Percentiles rank a stretch among this genome's conserved stretches.
phyloP scores from a whole-genome alignment of 2,888 invertebrate species.

The Orthonevra nobilis region DNA sequence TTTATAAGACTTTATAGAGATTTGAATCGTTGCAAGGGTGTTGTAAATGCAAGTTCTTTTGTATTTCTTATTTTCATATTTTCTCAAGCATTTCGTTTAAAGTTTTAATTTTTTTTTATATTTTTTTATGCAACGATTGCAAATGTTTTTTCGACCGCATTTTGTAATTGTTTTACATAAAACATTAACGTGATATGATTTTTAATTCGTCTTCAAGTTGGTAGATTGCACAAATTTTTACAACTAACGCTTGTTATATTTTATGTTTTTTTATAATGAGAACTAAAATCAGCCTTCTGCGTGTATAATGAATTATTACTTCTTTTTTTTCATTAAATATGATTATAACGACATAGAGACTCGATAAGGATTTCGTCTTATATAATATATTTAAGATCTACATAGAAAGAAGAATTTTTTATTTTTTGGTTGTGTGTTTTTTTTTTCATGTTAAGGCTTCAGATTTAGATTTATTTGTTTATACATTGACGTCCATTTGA shows the following conservation, averaged over 20 bases:
- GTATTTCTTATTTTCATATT: slow-evolving; percentile 3
- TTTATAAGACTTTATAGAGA: slow-evolving; percentile 38
- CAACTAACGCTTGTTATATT: slow-evolving; percentile 44
- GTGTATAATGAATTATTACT: slow-evolving; percentile 57
- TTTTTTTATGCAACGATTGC: no score
- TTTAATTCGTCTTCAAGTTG: slow-evolving; percentile 39
- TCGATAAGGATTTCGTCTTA: slow-evolving; percentile 62
- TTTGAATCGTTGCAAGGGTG: slow-evolving; percentile 44
- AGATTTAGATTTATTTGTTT: slow-evolving; percentile 33
- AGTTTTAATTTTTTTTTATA: slow-evolving; percentile 16
- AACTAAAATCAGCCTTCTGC: slow-evolving; percentile 70
- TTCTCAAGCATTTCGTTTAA: slow-evolving; percentile 14
- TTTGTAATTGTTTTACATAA: slow-evolving; percentile 43
- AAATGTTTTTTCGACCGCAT: no score
- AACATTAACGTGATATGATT: slow-evolving; percentile 65
- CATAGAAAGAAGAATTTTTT: slow-evolving; percentile 52
- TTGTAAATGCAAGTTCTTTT: slow-evolving; percentile 60
- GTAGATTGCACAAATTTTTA: slow-evolving; percentile 52
- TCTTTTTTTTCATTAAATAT: slow-evolving; percentile 32
- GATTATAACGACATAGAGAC: slow-evolving; percentile 68
- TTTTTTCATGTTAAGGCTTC: slow-evolving; percentile 52
- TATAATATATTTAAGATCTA: slow-evolving; percentile 40
- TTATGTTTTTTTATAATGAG: slow-evolving; percentile 52
- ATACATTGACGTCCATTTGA: background rate
- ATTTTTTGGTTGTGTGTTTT: no score